Evolutionary conservation across 2,888 invertebrate species (phyloP).

Genomic region (Epistrophe eligans): DNA sequence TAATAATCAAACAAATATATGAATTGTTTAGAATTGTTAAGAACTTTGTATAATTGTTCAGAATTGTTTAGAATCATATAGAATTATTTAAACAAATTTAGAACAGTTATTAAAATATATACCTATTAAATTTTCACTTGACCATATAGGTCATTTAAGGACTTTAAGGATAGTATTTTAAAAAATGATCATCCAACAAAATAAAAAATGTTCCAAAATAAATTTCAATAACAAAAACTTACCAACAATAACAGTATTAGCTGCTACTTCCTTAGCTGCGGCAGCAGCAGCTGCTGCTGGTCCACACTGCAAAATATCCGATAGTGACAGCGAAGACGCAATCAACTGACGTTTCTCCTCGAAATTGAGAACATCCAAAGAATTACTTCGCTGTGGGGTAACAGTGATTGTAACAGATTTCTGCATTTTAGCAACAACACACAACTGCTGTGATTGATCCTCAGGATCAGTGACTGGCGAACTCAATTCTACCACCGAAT

Average conservation of each 20-base stretch:
- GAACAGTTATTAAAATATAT: no score
- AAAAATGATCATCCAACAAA: neutral
- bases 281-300: constrained; percentile 85
- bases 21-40: neutral
- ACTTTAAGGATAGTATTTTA: neutral
- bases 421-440: constrained; percentile 84
- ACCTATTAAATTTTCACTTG: no score
- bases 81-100: no score
- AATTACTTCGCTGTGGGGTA: constrained; percentile 90
- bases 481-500: constrained; percentile 63
- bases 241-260: constrained; percentile 83
- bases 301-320: constrained; percentile 92
- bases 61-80: neutral
- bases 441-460: constrained; percentile 81
- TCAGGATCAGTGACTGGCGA: constrained; percentile 65
- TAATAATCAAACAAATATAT: no score
- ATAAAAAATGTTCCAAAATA: neutral
- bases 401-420: constrained; percentile 88
- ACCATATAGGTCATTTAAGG: no score
- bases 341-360: constrained; percentile 96
- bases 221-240: constrained; percentile 76
- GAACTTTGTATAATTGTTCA: constrained; percentile 11
- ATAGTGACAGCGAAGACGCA: constrained; percentile 93
- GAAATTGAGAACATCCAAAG: constrained; percentile 95
- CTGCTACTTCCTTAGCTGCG: constrained; percentile 84